A percentile compares a stretch with the other conserved stretches of the same genome.
phyloP scores from a whole-genome alignment of 64 coral and sea anemone genomes.

The Dendrophyllia cribrosa region DNA sequence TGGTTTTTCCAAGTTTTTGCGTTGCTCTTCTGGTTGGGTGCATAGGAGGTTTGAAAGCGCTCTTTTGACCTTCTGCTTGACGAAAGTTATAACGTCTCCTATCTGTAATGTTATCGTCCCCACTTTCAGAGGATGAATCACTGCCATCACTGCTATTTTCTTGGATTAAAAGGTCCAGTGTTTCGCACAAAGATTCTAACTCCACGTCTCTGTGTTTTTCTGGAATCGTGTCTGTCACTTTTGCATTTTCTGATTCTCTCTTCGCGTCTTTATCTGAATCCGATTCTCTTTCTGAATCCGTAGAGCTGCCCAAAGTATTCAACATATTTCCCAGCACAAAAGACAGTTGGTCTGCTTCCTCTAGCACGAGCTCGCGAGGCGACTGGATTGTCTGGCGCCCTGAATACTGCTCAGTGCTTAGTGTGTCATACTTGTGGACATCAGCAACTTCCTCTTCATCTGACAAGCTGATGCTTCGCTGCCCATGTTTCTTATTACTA shows the following conservation, averaged over 20 bases:
- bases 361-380: not conserved
- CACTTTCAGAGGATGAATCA: constrained; percentile 34
- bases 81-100: not conserved
- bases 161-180: constrained; percentile 17
- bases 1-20: not conserved
- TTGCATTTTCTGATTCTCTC: not conserved
- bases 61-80: not conserved
- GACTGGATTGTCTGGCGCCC: not conserved
- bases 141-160: constrained; percentile 26
- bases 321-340: constrained; percentile 28
- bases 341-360: constrained; percentile 44
- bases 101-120: not conserved
- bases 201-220: constrained; percentile 9
- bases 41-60: constrained; percentile 14
- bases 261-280: not conserved
- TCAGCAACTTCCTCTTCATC: constrained; percentile 1
- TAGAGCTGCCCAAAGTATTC: not conserved
- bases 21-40: not conserved
- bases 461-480: not conserved
- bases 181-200: constrained; percentile 24
- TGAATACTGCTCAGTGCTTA: not conserved
- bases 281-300: constrained; percentile 22
- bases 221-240: not conserved
- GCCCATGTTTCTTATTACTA: not conserved
- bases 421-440: not conserved